Evolutionary conservation across 2,888 invertebrate species (phyloP), one percentile per base, ranked within the genome.

Genomic region (Gortyna flavago): DNA sequence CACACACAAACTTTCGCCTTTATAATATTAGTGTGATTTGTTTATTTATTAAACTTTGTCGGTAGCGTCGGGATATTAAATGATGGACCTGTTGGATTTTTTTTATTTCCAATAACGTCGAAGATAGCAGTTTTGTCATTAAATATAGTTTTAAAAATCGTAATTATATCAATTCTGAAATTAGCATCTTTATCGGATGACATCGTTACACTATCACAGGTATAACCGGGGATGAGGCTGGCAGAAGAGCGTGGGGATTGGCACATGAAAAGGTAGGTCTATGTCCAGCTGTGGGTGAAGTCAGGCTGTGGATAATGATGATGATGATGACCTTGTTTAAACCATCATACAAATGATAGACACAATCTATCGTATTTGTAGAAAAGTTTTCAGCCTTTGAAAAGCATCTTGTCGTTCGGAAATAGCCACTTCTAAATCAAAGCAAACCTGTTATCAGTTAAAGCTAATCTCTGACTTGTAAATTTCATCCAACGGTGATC

Each of bases 401-500:
- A n/a, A 67, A 25, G 0, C 2, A 48, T 32, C 7, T 44, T 32
- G 25, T 48, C 44, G 32, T 18, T 72, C n/a, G n/a, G 25, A 7
- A 35, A 38, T 25, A 18, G 44, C 35, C 8, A 59, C 35, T 18
- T 64, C 21, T 54, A 75, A 75, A 61, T 35, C 32, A 32, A 75
- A 59, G 38, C 48, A 66, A 77, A 67, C 75, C 75, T 80, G 54
- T 32, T 1, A 38, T 16, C 44, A 32, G 13, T 80, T 73, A 18
- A 59, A 35, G 80, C 38, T 79, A 68, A 75, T 79, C 48, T 67
- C 51, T 5, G 79, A 79, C 66, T 80, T 79, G 18, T 67, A 79
- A 80, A 79, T 74, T 38, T 61, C 35, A 79, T 79, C 75, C n/a
- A 80, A 79, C 81, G 75, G 79, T 67, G 75, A 67, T 57, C 29